These are phyloP conservation scores for Carpatolechia fugitivella DNA, from an alignment of 2,888 invertebrate genomes.

Conservation along the genomic window DNA sequence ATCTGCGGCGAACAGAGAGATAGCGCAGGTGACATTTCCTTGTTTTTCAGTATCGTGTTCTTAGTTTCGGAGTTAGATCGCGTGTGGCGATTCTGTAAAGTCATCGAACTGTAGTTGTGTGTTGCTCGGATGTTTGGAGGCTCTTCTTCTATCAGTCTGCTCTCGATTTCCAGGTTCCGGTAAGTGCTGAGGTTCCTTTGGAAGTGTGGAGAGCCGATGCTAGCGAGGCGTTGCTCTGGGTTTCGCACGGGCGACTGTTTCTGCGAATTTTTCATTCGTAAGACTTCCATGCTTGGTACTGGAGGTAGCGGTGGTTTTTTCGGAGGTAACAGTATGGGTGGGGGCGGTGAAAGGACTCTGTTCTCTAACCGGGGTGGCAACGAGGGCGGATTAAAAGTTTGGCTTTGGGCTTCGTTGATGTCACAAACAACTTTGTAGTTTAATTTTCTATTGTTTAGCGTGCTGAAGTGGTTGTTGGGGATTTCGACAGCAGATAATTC, in stretches of 20 bases:
- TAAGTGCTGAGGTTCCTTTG: conserved; percentile 80
- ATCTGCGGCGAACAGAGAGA: conserved; percentile 78
- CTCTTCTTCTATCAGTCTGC: conserved; percentile 58
- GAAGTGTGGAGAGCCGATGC: conserved; percentile 82
- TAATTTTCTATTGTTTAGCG: conserved; percentile 65
- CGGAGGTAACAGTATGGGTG: conserved; percentile 80
- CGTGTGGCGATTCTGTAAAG: conserved; percentile 65
- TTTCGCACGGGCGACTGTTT: conserved; percentile 67
- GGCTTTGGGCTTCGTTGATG: conserved; percentile 50
- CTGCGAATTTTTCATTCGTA: conserved; percentile 76
- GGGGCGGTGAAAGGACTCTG: conserved; percentile 64
- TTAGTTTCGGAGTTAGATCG: conserved; percentile 73
- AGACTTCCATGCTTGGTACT: conserved; percentile 81
- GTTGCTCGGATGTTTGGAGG: conserved; percentile 45
- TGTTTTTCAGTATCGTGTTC: conserved; percentile 68
- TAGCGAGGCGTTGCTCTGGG: conserved; percentile 76
- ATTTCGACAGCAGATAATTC: conserved; percentile 68
- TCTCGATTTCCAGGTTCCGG: conserved; percentile 78
- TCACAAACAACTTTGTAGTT: conserved; percentile 71
- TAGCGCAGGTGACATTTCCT: conserved; percentile 62
- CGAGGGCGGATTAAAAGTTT: conserved; percentile 66
- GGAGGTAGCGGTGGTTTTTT: conserved; percentile 87
- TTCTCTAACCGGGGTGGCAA: conserved; percentile 74
- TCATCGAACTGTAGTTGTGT: conserved; percentile 64
- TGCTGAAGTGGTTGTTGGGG: conserved; percentile 65